Base-by-base conservation (phyloP, 2,888 invertebrate genomes). In the Eulithis prunata region DNA sequence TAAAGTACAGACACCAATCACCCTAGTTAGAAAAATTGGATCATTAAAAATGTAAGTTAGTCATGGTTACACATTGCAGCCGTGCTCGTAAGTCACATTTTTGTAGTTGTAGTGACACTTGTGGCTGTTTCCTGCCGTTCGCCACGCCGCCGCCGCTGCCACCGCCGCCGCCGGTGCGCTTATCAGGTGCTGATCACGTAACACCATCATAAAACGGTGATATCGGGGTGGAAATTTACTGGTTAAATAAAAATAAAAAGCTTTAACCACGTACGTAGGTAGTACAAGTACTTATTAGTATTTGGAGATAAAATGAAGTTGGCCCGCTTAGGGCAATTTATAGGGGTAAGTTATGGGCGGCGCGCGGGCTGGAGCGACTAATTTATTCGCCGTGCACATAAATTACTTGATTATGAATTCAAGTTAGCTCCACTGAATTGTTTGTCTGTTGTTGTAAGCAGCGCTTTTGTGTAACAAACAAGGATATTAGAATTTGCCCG, bases 341-440 rank as follows among this genome's bases (percentile, higher is more conserved):
- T 92, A 89, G 91, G 91, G 90, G 93, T 92, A 92, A 93, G 93
- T 93, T 90, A 93, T 92, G 91, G 91, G 86, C 87, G 89, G 90
- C 88, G 89, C 90, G 90, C 90, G 87, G 90, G 87, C 89, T 88
- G 84, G 86, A 83, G 89, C 88, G 88, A 89, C 91, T 91, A 93
- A 93, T 92, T 93, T 93, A 93, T 93, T 91, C 93, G 90, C 91
- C 92, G 91, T 92, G 91, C 93, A 93, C 93, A 93, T 93, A 92
- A 93, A 93, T 93, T 92, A 93, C 91, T 92, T 91, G 91, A 93
- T 93, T 93, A 93, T 93, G 93, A 93, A 92, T 93, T 91, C 91
- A 88, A 91, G 88, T 90, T 89, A 89, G 90, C 89, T 91, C 84
- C 87, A 89, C 88, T 88, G 89, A 87, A 87, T 87, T 91, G 90